phyloP scores from a whole-genome alignment of 1,140 invertebrate species.

The Zaprionus ornatus region DNA sequence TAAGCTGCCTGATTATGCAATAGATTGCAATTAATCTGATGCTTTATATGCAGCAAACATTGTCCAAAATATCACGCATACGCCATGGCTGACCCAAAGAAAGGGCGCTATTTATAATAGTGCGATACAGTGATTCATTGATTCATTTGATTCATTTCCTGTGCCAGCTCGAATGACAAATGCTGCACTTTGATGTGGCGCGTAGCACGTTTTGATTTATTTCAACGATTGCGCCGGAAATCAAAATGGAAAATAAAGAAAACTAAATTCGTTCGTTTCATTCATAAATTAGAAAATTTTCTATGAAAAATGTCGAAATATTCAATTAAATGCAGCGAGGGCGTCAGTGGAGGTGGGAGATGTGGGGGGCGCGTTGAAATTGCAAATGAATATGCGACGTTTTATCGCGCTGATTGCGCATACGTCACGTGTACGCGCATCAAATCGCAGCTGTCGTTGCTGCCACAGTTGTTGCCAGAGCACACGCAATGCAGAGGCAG shows the following conservation, averaged over 20 bases:
- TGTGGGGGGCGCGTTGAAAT: not conserved
- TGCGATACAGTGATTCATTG: slow-evolving; percentile 35
- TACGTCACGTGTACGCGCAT: slow-evolving; percentile 29
- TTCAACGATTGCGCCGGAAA: slow-evolving; percentile 51
- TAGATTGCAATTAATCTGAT: slow-evolving; percentile 58
- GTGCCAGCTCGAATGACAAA: slow-evolving; percentile 54
- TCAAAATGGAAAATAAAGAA: slow-evolving; percentile 45
- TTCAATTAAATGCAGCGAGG: not conserved
- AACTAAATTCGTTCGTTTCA: slow-evolving; percentile 47
- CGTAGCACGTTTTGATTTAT: slow-evolving; percentile 57
- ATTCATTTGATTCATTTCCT: slow-evolving; percentile 59
- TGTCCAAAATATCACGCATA: slow-evolving; percentile 57
- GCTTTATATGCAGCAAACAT: slow-evolving; percentile 16
- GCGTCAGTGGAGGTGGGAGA: no score
- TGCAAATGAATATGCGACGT: slow-evolving; percentile 9
- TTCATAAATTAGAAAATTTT: slow-evolving; percentile 54
- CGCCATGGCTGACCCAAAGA: slow-evolving; percentile 39
- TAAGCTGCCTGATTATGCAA: slow-evolving; percentile 44
- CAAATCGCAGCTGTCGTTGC: slow-evolving; percentile 4
- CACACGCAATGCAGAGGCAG: not conserved
- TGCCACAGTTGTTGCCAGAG: not conserved
- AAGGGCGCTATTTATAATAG: not conserved
- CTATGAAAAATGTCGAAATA: not conserved
- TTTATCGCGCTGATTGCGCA: slow-evolving; percentile 21
- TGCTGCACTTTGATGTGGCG: slow-evolving; percentile 62